A percentile compares a stretch with the other conserved stretches of the same genome.
Conservation (phyloP, 2,888 invertebrate species). For the Philaethria dido region DNA sequence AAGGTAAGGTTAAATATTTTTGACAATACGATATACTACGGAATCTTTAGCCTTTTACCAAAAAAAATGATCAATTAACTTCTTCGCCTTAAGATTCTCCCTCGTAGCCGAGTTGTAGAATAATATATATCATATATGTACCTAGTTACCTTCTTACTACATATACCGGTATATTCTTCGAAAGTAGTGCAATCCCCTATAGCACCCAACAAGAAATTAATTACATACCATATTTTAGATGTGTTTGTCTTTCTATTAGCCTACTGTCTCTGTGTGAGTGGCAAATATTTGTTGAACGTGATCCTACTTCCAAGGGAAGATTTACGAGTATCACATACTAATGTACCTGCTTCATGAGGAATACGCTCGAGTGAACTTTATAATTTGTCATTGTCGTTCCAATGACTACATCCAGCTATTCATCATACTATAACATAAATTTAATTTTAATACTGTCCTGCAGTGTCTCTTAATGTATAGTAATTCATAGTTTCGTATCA, state of each 20-base stretch:
- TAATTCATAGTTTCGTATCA: background rate
- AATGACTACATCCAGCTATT: conserved; percentile 9
- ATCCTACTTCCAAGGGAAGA: conserved; percentile 71
- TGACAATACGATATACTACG: no score
- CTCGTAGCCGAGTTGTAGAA: no score
- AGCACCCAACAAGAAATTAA: conserved; percentile 48
- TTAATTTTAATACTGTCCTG: background rate
- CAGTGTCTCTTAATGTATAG: background rate
- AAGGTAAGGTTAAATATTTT: no score
- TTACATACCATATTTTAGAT: conserved; percentile 62
- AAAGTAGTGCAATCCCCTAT: background rate
- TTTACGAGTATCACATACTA: conserved; percentile 53
- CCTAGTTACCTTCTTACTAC: no score
- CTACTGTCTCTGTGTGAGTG: conserved; percentile 62
- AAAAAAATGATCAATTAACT: no score
- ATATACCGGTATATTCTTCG: background rate
- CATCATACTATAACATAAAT: background rate
- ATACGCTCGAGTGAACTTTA: conserved; percentile 10
- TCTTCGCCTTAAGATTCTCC: no score
- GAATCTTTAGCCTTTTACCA: no score
- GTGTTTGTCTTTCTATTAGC: conserved; percentile 69
- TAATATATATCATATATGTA: no score
- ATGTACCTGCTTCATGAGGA: conserved; percentile 29
- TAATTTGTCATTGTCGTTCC: conserved; percentile 17
- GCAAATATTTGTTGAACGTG: conserved; percentile 78